Evolutionary conservation across 2,888 invertebrate genomes (phyloP).

Genomic region (Eremobia ochroleuca): DNA sequence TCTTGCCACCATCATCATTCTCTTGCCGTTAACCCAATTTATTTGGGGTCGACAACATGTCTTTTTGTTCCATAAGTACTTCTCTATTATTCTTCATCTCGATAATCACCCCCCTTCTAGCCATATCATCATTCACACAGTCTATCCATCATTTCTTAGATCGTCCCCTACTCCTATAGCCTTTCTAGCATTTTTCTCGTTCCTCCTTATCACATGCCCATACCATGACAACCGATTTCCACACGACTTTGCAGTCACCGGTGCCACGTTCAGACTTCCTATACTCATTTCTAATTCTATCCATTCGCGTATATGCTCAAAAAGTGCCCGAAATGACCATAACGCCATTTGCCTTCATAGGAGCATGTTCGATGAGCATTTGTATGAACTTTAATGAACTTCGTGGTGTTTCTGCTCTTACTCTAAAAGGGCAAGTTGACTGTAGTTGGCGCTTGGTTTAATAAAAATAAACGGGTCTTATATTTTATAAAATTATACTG

Average conservation of each 20-base stretch:
- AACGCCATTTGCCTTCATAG: not conserved
- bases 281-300: not conserved
- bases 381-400: conserved; percentile 26
- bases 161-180: not conserved
- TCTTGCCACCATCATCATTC: not conserved
- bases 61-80: not conserved
- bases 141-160: not conserved
- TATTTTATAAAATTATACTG: no score
- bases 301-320: not conserved
- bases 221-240: not conserved
- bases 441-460: conserved; percentile 14
- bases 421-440: conserved; percentile 37
- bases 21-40: not conserved
- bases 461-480: conserved; percentile 35
- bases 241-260: not conserved
- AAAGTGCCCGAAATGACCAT: not conserved
- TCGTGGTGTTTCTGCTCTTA: conserved; percentile 6
- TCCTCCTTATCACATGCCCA: not conserved
- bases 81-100: not conserved
- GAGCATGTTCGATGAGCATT: not conserved
- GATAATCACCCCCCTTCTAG: not conserved
- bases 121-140: not conserved
- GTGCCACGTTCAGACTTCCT: not conserved
- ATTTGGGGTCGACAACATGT: not conserved
- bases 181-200: not conserved